Evolutionary conservation across 2,888 invertebrate species (phyloP).

Genomic region (Ormyrus pomaceus): DNA sequence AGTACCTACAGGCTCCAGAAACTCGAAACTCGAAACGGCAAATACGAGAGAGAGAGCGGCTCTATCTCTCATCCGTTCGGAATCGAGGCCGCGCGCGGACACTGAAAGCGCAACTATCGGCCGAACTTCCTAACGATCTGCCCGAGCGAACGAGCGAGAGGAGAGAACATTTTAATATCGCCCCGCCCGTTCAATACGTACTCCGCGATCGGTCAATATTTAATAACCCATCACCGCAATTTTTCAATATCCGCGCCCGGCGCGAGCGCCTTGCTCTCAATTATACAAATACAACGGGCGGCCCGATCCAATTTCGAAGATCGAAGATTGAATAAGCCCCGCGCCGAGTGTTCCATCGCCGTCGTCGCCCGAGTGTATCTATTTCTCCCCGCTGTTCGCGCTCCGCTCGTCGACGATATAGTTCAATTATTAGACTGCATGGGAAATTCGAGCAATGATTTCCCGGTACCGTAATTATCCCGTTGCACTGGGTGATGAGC

Average conservation of each 20-base stretch:
- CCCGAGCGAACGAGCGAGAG: neutral
- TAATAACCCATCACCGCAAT: conserved; percentile 49
- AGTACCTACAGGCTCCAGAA: neutral
- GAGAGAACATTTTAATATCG: conserved; percentile 44
- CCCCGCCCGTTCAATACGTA: neutral
- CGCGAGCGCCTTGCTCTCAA: conserved; percentile 10
- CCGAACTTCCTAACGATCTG: conserved; percentile 22
- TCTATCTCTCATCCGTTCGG: neutral
- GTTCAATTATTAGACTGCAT: too few relatives aligned
- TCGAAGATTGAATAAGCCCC: conserved; percentile 32
- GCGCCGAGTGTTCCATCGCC: conserved; percentile 23
- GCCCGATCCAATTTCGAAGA: conserved; percentile 39
- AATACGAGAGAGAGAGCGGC: neutral
- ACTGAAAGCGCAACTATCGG: conserved; percentile 22
- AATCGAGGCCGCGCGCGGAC: conserved; percentile 5
- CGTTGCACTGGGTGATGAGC: too few relatives aligned
- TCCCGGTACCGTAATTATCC: too few relatives aligned
- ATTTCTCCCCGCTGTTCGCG: too few relatives aligned
- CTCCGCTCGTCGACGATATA: too few relatives aligned
- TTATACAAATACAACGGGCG: conserved; percentile 35
- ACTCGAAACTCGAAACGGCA: neutral
- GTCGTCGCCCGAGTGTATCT: too few relatives aligned
- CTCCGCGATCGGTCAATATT: conserved; percentile 42
- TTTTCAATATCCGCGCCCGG: conserved; percentile 47
- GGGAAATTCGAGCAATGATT: too few relatives aligned